Evolutionary conservation across 2,113 vertebrate genomes (phyloP), one percentile per base, ranked within the genome.

Genomic region (Amblyopsis rosae): DNA sequence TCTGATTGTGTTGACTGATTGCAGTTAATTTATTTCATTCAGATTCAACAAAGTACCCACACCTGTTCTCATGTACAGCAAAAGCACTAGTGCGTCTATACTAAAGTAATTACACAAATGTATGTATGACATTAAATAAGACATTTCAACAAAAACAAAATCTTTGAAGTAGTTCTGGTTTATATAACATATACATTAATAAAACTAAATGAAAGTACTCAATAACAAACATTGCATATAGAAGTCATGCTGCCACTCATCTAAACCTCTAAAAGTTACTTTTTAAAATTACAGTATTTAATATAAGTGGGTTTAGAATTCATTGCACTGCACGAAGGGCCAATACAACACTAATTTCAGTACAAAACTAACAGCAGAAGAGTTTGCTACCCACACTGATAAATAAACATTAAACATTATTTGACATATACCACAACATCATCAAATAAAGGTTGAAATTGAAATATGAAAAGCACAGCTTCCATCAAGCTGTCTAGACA

Each of bases 241-340:
- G 26, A 73, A 67, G 72, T 47, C 87, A 89, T 88, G 87, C 88
- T 85, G 82, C 65, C 83, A 86, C 82, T 82, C 77, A 1, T 67
- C 58, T 76, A 86, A 80, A 76, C 62, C 73, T 69, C 35, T 77
- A 51, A 54, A 54, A 62, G 77, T 58, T 67, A 54, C 59, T 64
- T 11, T 41, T 41, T 26, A 26, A 26, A 26, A 8, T 41, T 7
- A 41, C 35, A 41, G 5, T 41, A 41, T 41, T 41, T 41, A 41
- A 41, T 41, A 41, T 62, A 71, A 76, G 66, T 16, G 17, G 15
- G 26, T 26, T 26, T 3, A 26, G 26, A 26, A 26, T 26, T 26
- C 1, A 26, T 26, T 26, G 26, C 26, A 26, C 26, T 26, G 26
- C 26, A 26, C 26, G 2, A 26, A 26, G 26, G 26, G 26, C 26